A percentile compares a stretch with the other conserved stretches of the same genome.
phyloP scores from a whole-genome alignment of 2,113 vertebrate genomes.

The Rhinichthys klamathensis region DNA sequence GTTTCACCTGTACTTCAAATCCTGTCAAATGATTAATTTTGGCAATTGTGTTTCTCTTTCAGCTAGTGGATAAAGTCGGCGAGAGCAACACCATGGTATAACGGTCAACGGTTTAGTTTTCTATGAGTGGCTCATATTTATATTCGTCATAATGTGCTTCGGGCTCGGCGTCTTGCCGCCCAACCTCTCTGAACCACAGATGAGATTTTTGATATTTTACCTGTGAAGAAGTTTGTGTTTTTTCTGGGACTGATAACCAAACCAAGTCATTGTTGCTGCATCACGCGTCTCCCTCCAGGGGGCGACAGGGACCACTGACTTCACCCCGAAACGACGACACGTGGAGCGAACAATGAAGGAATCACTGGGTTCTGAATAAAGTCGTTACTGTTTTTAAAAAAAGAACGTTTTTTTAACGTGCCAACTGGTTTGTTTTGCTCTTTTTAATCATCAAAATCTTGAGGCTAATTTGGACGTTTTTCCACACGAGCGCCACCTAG shows the following conservation, averaged over 20 bases:
- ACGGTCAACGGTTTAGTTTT: conserved; percentile 59
- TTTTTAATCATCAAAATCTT: conserved; percentile 27
- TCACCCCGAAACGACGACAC: neutral
- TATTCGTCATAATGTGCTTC: conserved; percentile 29
- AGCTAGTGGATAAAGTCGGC: conserved; percentile 95
- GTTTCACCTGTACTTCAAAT: neutral
- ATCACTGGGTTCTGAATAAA: conserved; percentile 39
- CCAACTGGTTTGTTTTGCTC: conserved; percentile 41
- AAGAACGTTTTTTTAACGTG: conserved; percentile 19
- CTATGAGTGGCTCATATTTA: conserved; percentile 49
- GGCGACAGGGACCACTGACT: conserved; percentile 20
- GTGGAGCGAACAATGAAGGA: too few relatives aligned
- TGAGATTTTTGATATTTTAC: conserved; percentile 38
- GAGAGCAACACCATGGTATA: conserved; percentile 99
- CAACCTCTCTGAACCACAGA: conserved; percentile 39
- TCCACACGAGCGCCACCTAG: conserved; percentile 26
- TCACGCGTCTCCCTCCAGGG: neutral
- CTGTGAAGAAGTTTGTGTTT: conserved; percentile 39
- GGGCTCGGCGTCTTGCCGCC: conserved; percentile 22
- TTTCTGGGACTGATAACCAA: conserved; percentile 42
- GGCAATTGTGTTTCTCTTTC: conserved; percentile 56
- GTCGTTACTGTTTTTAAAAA: conserved; percentile 28
- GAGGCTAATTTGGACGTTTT: neutral
- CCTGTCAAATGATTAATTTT: neutral
- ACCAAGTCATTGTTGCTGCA: conserved; percentile 38